Base-by-base conservation (phyloP, 1,140 invertebrate genomes). In the Teleogryllus occipitalis region DNA sequence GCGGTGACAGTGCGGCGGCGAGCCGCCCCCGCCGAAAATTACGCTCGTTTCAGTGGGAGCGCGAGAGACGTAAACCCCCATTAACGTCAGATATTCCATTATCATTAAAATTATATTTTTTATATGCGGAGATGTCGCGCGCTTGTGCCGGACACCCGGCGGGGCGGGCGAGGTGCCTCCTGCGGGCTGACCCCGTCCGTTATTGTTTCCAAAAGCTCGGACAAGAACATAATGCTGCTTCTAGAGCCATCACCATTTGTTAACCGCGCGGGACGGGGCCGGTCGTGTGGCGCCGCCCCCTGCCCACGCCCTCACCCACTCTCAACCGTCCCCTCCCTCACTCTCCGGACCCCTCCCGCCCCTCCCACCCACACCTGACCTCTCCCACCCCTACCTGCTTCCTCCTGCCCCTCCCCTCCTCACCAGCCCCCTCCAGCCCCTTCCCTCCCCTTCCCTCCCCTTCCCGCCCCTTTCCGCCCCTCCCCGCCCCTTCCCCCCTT, bases 71-170 rank as follows among this genome's bases (percentile, higher is more conserved):
- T 65, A 65, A 65, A 65, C 54, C 54, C 10, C 54, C 54, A 65
- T 65, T 65, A 65, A 65, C 54, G 54, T 65, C 54, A 65, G 54
- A 65, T 65, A 65, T 65, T 65, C 54, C 54, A 65, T 65, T 65
- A 65, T 65, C 54, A 65, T 65, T 65, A 65, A 65, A 65, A 65
- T 65, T 65, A 65, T 65, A 65, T 65, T 65, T 65, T 65, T 65
- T 65, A 65, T 65, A 65, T 7, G 54, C 54, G 54, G 54, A 39
- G 54, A 10, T 65, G 54, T 65, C 54, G 54, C 18, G 54, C 54
- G 54, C 54, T 65, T 65, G 10, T 18, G 54, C 3, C 54, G 54
- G 54, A 65, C 54, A 65, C 54, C 10, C 10, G 54, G 54, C 10
- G 54, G 10, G 54, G 18, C 10, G 54, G 18, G 18, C 10, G 54